A percentile compares a stretch with the other conserved stretches of the same genome.
Conservation (phyloP, 2,888 invertebrate genomes). For the Bellardia pandia region DNA sequence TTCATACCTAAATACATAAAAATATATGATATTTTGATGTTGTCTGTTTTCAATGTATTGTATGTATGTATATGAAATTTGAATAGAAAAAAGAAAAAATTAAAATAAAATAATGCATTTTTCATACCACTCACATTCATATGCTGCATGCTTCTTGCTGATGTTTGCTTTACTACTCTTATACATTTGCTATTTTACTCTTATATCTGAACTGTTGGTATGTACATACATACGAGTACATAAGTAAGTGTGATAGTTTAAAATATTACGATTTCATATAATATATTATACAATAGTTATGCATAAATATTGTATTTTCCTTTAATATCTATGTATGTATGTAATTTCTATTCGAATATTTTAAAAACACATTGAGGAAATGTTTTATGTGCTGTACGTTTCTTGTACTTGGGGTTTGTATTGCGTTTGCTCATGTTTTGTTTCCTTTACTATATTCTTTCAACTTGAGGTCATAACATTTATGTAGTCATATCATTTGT, state of each 20-base stretch:
- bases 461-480: slow-evolving; percentile 61
- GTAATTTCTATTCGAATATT: slow-evolving; percentile 38
- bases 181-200: neutral
- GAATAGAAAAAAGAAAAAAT: neutral
- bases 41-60: slow-evolving; percentile 36
- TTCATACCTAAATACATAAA: slow-evolving; percentile 23
- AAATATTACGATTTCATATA: slow-evolving; percentile 59
- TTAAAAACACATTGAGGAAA: slow-evolving; percentile 54
- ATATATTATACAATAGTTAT: slow-evolving; percentile 29
- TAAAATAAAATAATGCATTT: slow-evolving; percentile 40
- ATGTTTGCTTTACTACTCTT: slow-evolving; percentile 7
- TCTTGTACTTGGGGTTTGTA: neutral
- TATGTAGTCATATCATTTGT: slow-evolving; percentile 29
- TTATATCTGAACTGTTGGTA: neutral
- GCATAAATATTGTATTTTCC: slow-evolving; percentile 53
- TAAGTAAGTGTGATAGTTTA: slow-evolving; percentile 69
- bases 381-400: slow-evolving; percentile 46
- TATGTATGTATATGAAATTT: neutral
- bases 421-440: neutral
- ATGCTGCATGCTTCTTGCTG: slow-evolving; percentile 12
- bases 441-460: slow-evolving; percentile 40
- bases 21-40: slow-evolving; percentile 51
- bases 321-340: neutral
- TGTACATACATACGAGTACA: slow-evolving; percentile 15
- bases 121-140: slow-evolving; percentile 39